Percentiles rank a stretch among this genome's conserved stretches.
Evolutionary conservation across 1,140 invertebrate genomes (phyloP).

Genomic region (Tetramorium simillimum): DNA sequence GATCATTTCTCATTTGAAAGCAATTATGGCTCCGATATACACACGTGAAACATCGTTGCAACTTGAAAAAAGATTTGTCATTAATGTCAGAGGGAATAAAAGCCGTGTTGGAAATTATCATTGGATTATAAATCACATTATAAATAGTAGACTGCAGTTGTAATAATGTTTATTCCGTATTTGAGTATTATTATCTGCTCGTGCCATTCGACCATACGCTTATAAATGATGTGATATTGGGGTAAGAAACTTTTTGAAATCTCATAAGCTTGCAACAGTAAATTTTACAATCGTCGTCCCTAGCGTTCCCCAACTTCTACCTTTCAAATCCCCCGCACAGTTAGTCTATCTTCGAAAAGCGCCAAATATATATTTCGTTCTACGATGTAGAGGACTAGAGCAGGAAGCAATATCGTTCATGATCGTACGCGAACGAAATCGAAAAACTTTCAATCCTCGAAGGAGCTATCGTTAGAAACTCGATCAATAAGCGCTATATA

Average conservation of each 20-base stretch:
- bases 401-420: slow-evolving; percentile 63
- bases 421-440: slow-evolving; percentile 66
- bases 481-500: slow-evolving; percentile 63
- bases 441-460: slow-evolving; percentile 72
- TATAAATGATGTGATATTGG: neutral
- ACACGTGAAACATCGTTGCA: neutral
- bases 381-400: slow-evolving; percentile 16
- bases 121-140: neutral
- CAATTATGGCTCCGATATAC: neutral
- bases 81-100: neutral
- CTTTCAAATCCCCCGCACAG: slow-evolving; percentile 24
- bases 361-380: slow-evolving; percentile 50
- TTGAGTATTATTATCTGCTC: neutral
- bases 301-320: slow-evolving; percentile 19
- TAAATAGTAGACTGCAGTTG: neutral
- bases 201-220: neutral
- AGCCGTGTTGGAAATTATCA: neutral
- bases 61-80: neutral
- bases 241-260: slow-evolving; percentile 21
- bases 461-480: slow-evolving; percentile 71
- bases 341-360: slow-evolving; percentile 37
- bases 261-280: slow-evolving; percentile 22
- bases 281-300: slow-evolving; percentile 48
- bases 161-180: neutral
- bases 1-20: neutral